A percentile compares a stretch with the other conserved stretches of the same genome.
Evolutionary conservation across 2,113 vertebrate species (phyloP).

Genomic region (Grammomys dolichurus): DNA sequence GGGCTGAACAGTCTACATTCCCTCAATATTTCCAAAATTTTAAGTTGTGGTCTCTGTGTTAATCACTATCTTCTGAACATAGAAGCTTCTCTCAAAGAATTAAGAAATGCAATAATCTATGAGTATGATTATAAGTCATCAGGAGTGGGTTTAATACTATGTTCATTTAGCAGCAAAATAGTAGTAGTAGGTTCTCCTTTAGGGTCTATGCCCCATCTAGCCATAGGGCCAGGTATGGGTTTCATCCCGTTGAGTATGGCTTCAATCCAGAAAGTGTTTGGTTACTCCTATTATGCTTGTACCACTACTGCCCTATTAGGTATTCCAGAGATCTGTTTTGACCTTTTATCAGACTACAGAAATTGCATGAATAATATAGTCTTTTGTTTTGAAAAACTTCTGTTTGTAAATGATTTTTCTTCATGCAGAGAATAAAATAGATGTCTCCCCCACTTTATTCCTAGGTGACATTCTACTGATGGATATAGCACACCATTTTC

Average conservation of each 20-base stretch:
- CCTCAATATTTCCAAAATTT: background rate
- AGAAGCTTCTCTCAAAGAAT: background rate
- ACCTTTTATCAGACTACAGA: background rate
- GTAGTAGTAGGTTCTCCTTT: background rate
- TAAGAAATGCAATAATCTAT: background rate
- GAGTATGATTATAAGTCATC: background rate
- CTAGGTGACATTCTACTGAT: no score
- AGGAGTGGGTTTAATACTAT: background rate
- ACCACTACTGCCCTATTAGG: background rate
- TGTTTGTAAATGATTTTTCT: background rate
- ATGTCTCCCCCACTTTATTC: background rate
- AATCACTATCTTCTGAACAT: background rate
- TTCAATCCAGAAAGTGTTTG: background rate
- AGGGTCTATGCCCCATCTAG: background rate
- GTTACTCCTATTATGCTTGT: background rate
- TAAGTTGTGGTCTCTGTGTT: background rate
- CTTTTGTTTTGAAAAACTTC: slow-evolving; percentile 13
- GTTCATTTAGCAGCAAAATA: background rate
- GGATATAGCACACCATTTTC: no score
- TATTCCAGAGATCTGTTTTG: background rate
- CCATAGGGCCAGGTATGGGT: background rate
- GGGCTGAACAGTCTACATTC: background rate
- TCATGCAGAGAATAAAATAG: no score
- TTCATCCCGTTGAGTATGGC: background rate
- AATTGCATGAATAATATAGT: background rate